Evolutionary conservation across 2,113 vertebrate species (phyloP).

Genomic region (Corythoichthys haematopterus): DNA sequence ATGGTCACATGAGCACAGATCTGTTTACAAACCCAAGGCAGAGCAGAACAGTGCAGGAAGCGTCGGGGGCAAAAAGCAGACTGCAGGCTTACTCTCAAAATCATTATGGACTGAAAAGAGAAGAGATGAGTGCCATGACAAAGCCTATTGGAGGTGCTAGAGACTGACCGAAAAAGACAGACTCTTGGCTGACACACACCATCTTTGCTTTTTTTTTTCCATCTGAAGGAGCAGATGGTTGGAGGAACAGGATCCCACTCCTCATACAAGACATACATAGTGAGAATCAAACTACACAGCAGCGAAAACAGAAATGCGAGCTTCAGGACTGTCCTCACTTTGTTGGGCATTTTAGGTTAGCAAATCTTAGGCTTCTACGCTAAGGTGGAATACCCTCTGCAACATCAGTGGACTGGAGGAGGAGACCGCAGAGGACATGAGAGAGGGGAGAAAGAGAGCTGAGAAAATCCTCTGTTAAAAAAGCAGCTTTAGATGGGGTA

Average conservation of each 20-base stretch:
- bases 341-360: slow-evolving; percentile 58
- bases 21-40: slow-evolving; percentile 79
- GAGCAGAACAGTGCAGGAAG: slow-evolving; percentile 38
- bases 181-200: slow-evolving; percentile 36
- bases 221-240: slow-evolving; percentile 68
- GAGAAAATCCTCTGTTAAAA: slow-evolving; percentile 62
- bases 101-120: slow-evolving; percentile 49
- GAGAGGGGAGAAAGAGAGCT: slow-evolving; percentile 55
- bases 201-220: slow-evolving; percentile 52
- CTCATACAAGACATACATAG: slow-evolving; percentile 37
- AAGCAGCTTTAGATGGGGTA: slow-evolving; percentile 55
- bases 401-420: slow-evolving; percentile 60
- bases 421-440: slow-evolving; percentile 54
- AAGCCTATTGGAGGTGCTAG: slow-evolving; percentile 61
- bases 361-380: slow-evolving; percentile 32
- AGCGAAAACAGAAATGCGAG: slow-evolving; percentile 44
- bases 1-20: slow-evolving; percentile 79
- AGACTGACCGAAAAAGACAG: slow-evolving; percentile 46
- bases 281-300: slow-evolving; percentile 31
- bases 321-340: slow-evolving; percentile 54
- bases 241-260: slow-evolving; percentile 63
- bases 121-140: slow-evolving; percentile 57
- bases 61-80: slow-evolving; percentile 33
- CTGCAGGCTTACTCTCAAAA: slow-evolving; percentile 38
- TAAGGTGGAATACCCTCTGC: slow-evolving; percentile 59